phyloP scores from a whole-genome alignment of 2,113 vertebrate species.

The Lophotis ruficrista region DNA sequence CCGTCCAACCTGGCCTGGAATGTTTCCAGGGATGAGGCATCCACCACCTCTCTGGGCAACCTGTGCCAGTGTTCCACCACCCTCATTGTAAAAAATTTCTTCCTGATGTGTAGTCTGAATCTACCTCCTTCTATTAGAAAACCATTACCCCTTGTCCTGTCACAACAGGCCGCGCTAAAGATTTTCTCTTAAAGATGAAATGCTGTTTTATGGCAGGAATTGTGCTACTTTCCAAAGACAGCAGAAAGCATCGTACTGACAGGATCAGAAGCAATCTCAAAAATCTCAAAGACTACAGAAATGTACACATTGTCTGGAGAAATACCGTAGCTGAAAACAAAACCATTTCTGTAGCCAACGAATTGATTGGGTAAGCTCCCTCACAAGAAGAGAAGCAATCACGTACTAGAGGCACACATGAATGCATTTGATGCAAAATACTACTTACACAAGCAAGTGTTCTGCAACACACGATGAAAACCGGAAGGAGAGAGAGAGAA shows the following conservation, averaged over 20 bases:
- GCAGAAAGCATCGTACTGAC: accelerated
- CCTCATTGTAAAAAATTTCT: no score
- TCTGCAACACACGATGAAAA: neutral
- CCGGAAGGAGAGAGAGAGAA: neutral
- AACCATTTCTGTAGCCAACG: neutral
- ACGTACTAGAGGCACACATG: accelerated
- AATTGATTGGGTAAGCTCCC: neutral
- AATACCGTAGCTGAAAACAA: neutral
- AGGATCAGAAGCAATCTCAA: neutral
- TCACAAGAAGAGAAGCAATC: neutral
- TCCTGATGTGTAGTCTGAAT: no score
- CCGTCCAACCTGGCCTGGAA: no score
- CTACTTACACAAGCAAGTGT: neutral
- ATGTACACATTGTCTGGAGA: accelerated
- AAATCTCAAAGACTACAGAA: neutral
- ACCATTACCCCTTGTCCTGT: no score
- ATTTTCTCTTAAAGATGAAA: neutral
- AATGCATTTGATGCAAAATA: accelerated
- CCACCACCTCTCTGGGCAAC: no score
- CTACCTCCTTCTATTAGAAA: no score
- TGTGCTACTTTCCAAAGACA: neutral
- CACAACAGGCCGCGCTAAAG: no score
- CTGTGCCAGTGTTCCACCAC: no score
- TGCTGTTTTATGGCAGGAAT: accelerated
- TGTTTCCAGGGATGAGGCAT: no score